These are phyloP conservation scores for Platysternon megacephalum DNA, from an alignment of 2,113 vertebrate species.

Conservation along the genomic window DNA sequence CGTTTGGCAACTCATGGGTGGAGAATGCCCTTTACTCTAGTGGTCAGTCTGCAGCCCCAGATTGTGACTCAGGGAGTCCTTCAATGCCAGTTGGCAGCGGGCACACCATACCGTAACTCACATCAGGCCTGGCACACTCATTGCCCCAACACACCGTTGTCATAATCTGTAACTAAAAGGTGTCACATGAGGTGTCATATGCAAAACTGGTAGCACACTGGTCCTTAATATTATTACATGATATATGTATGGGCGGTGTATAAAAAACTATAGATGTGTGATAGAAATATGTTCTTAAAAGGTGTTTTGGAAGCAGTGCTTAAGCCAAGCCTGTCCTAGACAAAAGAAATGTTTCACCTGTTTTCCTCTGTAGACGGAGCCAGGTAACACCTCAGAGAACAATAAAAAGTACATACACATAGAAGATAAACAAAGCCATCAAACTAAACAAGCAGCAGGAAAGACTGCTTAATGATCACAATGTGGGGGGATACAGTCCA, in stretches of 20 bases:
- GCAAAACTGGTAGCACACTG: neutral
- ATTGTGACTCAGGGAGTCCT: neutral
- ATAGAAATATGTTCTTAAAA: no score
- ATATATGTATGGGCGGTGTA: neutral
- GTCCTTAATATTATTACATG: neutral
- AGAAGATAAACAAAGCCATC: neutral
- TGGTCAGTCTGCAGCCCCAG: neutral
- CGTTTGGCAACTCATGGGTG: neutral
- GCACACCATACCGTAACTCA: neutral
- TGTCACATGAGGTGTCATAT: neutral
- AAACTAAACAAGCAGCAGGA: neutral
- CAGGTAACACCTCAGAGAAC: neutral
- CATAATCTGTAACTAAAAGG: neutral
- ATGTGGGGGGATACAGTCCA: no score
- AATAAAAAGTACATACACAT: neutral
- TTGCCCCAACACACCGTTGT: neutral
- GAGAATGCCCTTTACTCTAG: neutral
- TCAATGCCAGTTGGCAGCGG: neutral
- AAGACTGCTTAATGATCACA: no score
- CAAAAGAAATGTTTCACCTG: neutral
- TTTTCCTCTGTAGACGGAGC: neutral
- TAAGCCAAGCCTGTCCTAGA: neutral
- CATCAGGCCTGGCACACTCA: neutral
- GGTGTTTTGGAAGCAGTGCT: neutral
- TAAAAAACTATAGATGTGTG: neutral